Evolutionary conservation across 1,140 invertebrate species (phyloP).

Genomic region (Scaptodrosophila lebanonensis): DNA sequence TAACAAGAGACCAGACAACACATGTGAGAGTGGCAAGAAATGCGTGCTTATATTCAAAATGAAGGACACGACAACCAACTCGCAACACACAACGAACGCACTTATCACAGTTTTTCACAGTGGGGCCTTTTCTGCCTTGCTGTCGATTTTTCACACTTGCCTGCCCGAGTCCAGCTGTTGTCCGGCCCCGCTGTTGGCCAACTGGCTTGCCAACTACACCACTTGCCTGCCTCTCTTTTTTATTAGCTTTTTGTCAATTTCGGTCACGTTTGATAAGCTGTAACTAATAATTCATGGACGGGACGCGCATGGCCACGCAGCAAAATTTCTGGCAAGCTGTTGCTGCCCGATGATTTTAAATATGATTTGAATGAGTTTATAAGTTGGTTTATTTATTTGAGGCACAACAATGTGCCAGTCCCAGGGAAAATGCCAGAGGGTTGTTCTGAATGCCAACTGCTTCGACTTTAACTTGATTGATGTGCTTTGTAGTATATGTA

Average conservation of each 20-base stretch:
- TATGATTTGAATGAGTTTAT: conserved; percentile 73
- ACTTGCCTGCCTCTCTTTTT: conserved; percentile 31
- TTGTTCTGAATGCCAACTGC: not conserved
- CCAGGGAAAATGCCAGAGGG: not conserved
- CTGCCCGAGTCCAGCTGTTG: conserved; percentile 36
- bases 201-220: conserved; percentile 34
- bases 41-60: conserved; percentile 39
- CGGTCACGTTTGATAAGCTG: conserved; percentile 71
- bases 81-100: conserved; percentile 3
- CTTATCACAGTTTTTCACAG: conserved; percentile 35
- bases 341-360: conserved; percentile 64
- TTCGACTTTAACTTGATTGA: conserved; percentile 32
- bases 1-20: not conserved
- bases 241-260: conserved; percentile 59
- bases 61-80: not conserved
- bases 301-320: not conserved
- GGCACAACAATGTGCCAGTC: conserved; percentile 19
- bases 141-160: conserved; percentile 64
- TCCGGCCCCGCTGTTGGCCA: conserved; percentile 34
- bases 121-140: conserved; percentile 38
- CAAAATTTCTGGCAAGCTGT: conserved; percentile 42
- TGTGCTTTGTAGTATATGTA: conserved; percentile 52
- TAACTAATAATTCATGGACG: conserved; percentile 70
- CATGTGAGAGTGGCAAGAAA: conserved; percentile 9
- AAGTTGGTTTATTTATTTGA: conserved; percentile 69